Conservation (phyloP, 2,888 invertebrate genomes). For the Mantis religiosa region DNA sequence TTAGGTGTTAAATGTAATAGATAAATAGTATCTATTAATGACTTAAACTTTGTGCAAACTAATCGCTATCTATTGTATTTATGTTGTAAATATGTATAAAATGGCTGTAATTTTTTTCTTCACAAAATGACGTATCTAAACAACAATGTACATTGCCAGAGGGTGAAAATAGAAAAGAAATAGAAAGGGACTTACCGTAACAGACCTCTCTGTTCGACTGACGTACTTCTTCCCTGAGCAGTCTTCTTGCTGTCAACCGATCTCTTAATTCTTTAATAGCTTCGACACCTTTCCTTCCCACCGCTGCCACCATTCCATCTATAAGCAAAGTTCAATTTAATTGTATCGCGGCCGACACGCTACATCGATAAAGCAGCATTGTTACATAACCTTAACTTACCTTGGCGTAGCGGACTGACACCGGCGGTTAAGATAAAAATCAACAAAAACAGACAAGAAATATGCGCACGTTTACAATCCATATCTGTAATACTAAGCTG, state of each 20-base stretch:
- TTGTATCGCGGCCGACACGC: background rate
- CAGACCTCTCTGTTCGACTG: constrained; percentile 36
- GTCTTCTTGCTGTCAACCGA: constrained; percentile 26
- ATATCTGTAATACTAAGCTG: background rate
- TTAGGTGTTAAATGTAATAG: background rate
- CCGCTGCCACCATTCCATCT: background rate
- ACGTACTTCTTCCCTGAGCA: constrained; percentile 32
- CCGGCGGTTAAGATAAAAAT: background rate
- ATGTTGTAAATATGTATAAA: too few species aligned
- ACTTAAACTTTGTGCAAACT: too few species aligned
- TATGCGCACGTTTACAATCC: background rate
- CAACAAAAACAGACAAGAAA: background rate
- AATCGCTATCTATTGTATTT: too few species aligned
- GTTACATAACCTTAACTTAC: background rate
- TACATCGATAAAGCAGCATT: background rate
- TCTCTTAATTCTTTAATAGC: background rate
- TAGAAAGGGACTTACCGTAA: constrained; percentile 36
- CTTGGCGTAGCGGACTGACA: background rate
- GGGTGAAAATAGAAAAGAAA: too few species aligned
- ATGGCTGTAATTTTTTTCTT: too few species aligned
- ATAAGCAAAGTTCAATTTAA: background rate
- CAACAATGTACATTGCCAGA: too few species aligned
- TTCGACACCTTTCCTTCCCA: background rate
- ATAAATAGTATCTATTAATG: too few species aligned
- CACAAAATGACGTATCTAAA: too few species aligned